Evolutionary conservation across 2,888 invertebrate species (phyloP).

Genomic region (Callimorpha dominula): DNA sequence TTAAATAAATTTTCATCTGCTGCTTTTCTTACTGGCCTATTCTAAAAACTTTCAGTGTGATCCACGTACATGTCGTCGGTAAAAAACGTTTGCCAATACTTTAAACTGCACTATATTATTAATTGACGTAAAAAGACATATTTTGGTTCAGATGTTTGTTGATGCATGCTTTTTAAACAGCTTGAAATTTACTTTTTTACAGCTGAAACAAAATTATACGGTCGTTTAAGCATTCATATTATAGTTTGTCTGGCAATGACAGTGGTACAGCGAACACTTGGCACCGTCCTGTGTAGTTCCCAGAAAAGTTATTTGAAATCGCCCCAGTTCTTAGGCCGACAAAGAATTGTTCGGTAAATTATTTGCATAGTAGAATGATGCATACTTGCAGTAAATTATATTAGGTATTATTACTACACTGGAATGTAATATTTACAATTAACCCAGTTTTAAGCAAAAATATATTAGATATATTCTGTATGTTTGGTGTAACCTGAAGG

Average conservation of each 20-base stretch:
- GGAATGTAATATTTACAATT: not conserved
- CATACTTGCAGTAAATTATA: slow-evolving; percentile 20
- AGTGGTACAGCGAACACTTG: slow-evolving; percentile 75
- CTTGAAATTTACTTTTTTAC: not conserved
- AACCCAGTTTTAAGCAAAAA: not conserved
- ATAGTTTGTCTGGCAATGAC: slow-evolving; percentile 80
- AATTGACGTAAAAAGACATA: too few relatives aligned
- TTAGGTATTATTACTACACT: not conserved
- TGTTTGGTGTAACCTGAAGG: too few relatives aligned
- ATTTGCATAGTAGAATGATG: slow-evolving; percentile 46
- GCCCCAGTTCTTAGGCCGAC: slow-evolving; percentile 72
- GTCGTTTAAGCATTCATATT: slow-evolving; percentile 63
- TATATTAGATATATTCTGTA: not conserved
- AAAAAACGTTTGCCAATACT: too few relatives aligned
- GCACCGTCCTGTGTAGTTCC: slow-evolving; percentile 72
- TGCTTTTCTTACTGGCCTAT: too few relatives aligned
- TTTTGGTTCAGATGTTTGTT: too few relatives aligned
- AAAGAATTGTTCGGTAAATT: slow-evolving; percentile 71
- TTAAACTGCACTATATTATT: too few relatives aligned
- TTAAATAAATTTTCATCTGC: too few relatives aligned
- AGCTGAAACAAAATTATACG: slow-evolving; percentile 43
- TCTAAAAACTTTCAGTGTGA: too few relatives aligned
- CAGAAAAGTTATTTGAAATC: slow-evolving; percentile 84
- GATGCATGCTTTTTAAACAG: not conserved
- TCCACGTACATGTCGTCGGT: too few relatives aligned